Evolutionary conservation across 1,140 invertebrate genomes (phyloP), one percentile per base, ranked within the genome.

Genomic region (Drosophila sechellia): DNA sequence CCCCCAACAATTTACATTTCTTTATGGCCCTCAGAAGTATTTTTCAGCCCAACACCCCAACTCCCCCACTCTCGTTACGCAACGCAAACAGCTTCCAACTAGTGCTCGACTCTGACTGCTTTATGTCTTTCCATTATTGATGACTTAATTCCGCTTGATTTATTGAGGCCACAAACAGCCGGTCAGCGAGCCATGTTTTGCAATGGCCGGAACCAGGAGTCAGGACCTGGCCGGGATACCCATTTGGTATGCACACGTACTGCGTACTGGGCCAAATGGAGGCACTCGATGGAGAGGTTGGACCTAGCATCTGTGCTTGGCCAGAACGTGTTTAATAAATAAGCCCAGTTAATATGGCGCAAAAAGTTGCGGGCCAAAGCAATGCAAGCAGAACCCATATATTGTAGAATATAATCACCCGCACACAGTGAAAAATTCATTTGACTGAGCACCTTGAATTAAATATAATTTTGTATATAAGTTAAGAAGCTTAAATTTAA

Each of bases 71-170:
- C 58, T 50, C 34, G 40, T 70, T 74, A 43, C 60, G 59, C 46
- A 57, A 39, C 55, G 48, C 65, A 75, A 65, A 63, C 58, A 66
- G 60, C 75, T 54, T 65, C 31, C 58, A 85, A 85, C 48, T 86
- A 79, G 61, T 45, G 63, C 81, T 50, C 64, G 55, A 57, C 64
- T 70, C 64, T 70, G 81, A 25, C 83, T 87, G 83, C 75, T 87
- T 86, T 86, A 86, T 86, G 83, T 83, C 83, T 79, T 81, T 83
- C 65, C 83, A 86, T 86, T 86, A 86, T 86, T 86, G 83, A 86
- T 86, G 83, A 78, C 83, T 86, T 86, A 86, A 86, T 86, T 87
- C 83, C 83, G 34, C 75, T 86, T 86, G 83, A 86, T 86, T 86
- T 86, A 86, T 86, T 87, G 83, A 87, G 83, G 83, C 83, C 83